Percentiles rank a stretch among this genome's conserved stretches.
These are phyloP conservation scores for Austrofundulus limnaeus DNA, from an alignment of 2,113 vertebrate genomes.

Conservation along the genomic window DNA sequence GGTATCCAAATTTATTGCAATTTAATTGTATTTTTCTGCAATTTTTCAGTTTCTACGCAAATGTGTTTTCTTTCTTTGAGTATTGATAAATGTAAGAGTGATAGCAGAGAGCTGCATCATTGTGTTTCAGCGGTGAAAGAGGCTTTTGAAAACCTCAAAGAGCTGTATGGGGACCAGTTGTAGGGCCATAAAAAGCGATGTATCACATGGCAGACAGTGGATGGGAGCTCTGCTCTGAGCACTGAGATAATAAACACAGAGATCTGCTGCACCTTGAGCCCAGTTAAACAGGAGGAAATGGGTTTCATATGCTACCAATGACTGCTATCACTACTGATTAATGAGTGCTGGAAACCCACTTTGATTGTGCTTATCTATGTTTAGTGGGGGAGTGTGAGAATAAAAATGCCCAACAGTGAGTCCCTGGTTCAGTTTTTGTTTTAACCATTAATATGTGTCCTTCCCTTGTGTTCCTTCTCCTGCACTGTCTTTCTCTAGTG, in stretches of 20 bases:
- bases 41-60: conserved; percentile 36
- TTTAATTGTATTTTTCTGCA: conserved; percentile 37
- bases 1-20: conserved; percentile 35
- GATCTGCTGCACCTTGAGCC: conserved; percentile 51
- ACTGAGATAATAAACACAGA: conserved; percentile 60
- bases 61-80: conserved; percentile 57
- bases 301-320: conserved; percentile 70
- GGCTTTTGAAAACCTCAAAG: conserved; percentile 7
- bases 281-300: conserved; percentile 63
- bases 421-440: neutral
- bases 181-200: conserved; percentile 29
- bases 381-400: conserved; percentile 10
- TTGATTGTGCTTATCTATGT: conserved; percentile 25
- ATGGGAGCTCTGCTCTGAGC: conserved; percentile 20
- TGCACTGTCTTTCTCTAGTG: neutral
- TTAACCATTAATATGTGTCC: neutral
- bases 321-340: conserved; percentile 66
- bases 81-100: conserved; percentile 35
- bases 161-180: conserved; percentile 20
- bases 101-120: conserved; percentile 34
- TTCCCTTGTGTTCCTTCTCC: neutral
- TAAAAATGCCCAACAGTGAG: neutral
- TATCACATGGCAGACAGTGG: conserved; percentile 28
- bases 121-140: conserved; percentile 41
- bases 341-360: conserved; percentile 48